Base-by-base conservation (phyloP, 2,888 invertebrate species). In the Tipula lateralis region DNA sequence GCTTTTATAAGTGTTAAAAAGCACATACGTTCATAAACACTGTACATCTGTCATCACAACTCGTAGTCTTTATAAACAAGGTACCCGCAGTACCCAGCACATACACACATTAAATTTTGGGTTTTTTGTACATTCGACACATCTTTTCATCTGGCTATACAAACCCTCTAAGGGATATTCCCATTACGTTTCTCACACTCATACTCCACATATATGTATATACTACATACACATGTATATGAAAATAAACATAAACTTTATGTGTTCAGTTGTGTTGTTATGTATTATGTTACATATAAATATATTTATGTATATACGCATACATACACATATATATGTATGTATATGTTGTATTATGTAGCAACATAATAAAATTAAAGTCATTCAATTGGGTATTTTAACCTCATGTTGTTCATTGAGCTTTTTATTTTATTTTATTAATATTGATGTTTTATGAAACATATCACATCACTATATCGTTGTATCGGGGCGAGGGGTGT, bases 321-420 rank as follows among this genome's bases (percentile, higher is more conserved):
- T 19, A 50, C 2, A 66, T 66, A 66, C 24, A 24, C 12, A 24
- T 66, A 66, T 9, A 9, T 66, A 66, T 24, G 24, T 66, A 66
- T 9, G 66, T 66, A 66, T 24, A 66, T 66, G 66, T 66, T 66
- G 66, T 66, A 9, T 39, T 66, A 19, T 12, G 12, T 24, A 66
- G 66, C 66, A n/a, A 66, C 66, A 66, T 66, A 66, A 66, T 66
- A 66, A 66, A 66, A 82, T 82, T 82, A 30, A 82, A 82, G 30
- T 29, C 32, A 82, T 82, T 82, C 82, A 82, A 82, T 82, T 82
- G 30, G 32, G 29, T 82, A 82, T 82, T 82, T 82, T 29, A 82
- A 82, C 82, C 82, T 82, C 82, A 82, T 82, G 82, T 82, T 30
- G 82, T 30, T 82, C 82, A 82, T 30, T 82, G 82, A 82, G 82